These are phyloP conservation scores for Spatulosminthurus flaviceps DNA, from an alignment of 2,888 invertebrate species.

Conservation along the genomic window DNA sequence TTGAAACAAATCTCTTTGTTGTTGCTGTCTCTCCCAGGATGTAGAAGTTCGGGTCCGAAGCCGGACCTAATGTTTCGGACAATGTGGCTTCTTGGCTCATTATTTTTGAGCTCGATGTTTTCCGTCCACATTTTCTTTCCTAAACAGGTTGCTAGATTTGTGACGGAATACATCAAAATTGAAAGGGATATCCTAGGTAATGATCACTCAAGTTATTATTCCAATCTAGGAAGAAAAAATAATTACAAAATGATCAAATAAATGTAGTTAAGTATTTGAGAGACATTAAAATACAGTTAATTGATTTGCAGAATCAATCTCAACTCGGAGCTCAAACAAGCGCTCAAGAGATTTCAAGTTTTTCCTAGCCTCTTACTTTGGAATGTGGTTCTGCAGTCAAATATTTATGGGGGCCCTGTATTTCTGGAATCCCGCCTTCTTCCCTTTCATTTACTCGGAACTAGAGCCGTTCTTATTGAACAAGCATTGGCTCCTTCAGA, in stretches of 20 bases:
- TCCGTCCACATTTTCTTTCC: conserved; percentile 16
- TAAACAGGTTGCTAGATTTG: background rate
- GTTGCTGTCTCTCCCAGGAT: background rate
- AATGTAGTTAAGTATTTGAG: too few species aligned
- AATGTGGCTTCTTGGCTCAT: conserved; percentile 28
- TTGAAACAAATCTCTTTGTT: background rate
- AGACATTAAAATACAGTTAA: too few species aligned
- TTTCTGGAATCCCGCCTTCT: conserved; percentile 24
- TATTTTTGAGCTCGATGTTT: conserved; percentile 30
- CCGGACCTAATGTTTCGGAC: conserved; percentile 16
- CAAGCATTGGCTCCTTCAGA: background rate
- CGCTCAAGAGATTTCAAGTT: background rate
- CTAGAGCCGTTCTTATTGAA: background rate
- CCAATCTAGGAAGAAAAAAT: too few species aligned
- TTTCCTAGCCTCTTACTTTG: background rate
- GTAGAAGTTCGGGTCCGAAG: background rate
- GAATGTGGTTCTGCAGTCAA: conserved; percentile 31
- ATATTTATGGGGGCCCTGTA: conserved; percentile 26
- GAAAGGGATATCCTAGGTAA: background rate
- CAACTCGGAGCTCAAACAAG: background rate
- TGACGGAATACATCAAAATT: background rate
- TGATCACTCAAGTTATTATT: too few species aligned
- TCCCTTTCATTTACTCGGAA: background rate
- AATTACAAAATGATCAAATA: too few species aligned
- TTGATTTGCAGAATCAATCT: too few species aligned